Evolutionary conservation across 2,797 vertebrate genomes (phyloP).

Genomic region (Eremophila alpestris): DNA sequence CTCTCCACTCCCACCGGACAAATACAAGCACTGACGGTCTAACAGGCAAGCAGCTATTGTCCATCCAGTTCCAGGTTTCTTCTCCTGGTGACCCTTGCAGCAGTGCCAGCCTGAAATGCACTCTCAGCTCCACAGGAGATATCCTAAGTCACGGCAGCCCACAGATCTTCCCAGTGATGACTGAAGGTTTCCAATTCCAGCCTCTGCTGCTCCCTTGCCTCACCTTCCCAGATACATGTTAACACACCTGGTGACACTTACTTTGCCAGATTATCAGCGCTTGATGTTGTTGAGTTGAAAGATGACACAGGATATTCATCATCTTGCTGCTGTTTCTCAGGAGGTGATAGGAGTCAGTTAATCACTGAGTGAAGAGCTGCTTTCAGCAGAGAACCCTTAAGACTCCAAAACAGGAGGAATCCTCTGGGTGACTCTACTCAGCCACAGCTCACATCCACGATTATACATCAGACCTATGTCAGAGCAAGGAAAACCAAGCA

Average conservation of each 20-base stretch:
- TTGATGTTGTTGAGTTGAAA: background rate
- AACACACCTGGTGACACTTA: background rate
- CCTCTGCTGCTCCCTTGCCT: background rate
- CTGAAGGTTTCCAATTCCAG: rapidly evolving
- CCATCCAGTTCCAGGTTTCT: background rate
- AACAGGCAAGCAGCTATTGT: background rate
- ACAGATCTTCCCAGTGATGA: rapidly evolving
- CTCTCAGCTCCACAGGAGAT: background rate
- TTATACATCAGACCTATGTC: rapidly evolving
- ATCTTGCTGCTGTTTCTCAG: background rate
- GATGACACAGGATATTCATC: background rate
- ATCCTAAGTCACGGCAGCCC: background rate
- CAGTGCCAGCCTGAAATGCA: background rate
- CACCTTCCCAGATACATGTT: rapidly evolving
- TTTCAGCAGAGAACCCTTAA: background rate
- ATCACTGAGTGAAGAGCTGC: background rate
- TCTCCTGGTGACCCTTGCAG: background rate
- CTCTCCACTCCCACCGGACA: background rate
- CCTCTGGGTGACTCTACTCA: background rate
- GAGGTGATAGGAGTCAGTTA: background rate
- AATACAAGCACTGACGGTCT: background rate
- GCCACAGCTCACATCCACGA: background rate
- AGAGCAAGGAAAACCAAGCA: background rate
- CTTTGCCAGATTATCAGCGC: background rate
- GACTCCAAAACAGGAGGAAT: background rate